phyloP scores from a whole-genome alignment of 2,888 invertebrate species.

The Leptinotarsa rubiginosa region DNA sequence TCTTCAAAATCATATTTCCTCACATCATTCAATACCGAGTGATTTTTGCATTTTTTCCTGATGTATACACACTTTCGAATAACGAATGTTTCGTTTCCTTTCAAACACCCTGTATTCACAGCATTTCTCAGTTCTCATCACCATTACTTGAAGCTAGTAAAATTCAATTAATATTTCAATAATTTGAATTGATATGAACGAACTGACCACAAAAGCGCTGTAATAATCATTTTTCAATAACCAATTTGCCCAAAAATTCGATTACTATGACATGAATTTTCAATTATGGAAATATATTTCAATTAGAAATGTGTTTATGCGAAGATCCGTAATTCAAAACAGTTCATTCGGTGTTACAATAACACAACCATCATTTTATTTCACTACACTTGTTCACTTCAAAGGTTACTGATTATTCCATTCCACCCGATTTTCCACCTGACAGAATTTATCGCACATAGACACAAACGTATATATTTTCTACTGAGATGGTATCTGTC shows the following conservation, averaged over 20 bases:
- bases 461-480: background rate
- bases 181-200: background rate
- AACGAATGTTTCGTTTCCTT: no score
- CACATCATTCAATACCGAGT: no score
- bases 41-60: no score
- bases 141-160: background rate
- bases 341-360: background rate
- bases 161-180: background rate
- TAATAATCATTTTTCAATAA: slow-evolving; percentile 1
- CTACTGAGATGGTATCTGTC: background rate
- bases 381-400: background rate
- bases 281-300: background rate
- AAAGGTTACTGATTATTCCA: background rate
- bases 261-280: background rate
- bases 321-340: background rate
- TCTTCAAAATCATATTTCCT: no score
- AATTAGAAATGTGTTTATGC: background rate
- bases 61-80: no score
- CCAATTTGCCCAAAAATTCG: background rate
- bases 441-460: background rate
- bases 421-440: background rate
- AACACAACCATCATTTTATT: background rate
- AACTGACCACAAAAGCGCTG: background rate
- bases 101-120: background rate
- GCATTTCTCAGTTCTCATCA: background rate